These are phyloP conservation scores for Phataginus tricuspis DNA, from an alignment of 2,797 vertebrate genomes.

Conservation along the genomic window DNA sequence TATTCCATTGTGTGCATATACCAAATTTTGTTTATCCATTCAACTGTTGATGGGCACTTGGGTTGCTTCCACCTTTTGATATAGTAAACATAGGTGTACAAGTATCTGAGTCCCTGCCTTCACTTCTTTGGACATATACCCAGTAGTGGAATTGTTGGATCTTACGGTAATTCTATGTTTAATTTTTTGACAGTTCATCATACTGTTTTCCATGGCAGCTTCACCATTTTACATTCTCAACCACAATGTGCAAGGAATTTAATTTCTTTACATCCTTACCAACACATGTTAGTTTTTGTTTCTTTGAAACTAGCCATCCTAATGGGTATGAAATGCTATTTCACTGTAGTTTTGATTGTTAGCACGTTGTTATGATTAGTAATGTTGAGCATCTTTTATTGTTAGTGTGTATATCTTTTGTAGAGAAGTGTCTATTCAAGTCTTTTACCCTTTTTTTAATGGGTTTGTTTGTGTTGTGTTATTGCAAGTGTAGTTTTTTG, in stretches of 20 bases:
- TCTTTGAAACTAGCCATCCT: background rate
- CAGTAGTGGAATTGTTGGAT: background rate
- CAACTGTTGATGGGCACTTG: background rate
- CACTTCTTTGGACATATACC: background rate
- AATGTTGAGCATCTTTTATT: background rate
- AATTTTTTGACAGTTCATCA: background rate
- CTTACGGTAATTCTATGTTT: background rate
- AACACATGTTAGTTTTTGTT: background rate
- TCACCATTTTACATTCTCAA: background rate
- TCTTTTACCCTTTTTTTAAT: constrained; percentile 7
- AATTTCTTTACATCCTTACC: background rate
- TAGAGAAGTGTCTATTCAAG: constrained; percentile 37
- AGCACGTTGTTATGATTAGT: background rate
- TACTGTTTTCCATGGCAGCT: background rate
- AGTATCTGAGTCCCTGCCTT: background rate
- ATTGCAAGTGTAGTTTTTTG: background rate
- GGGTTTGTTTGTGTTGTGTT: background rate
- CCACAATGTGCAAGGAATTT: background rate
- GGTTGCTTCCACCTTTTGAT: background rate
- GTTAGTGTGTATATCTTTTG: background rate
- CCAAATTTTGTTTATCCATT: background rate
- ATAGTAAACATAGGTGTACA: background rate
- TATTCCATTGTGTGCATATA: background rate
- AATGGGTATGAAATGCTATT: background rate
- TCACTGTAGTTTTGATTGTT: background rate